phyloP scores from a whole-genome alignment of 2,888 invertebrate species.

The Drosophila buzzatii region DNA sequence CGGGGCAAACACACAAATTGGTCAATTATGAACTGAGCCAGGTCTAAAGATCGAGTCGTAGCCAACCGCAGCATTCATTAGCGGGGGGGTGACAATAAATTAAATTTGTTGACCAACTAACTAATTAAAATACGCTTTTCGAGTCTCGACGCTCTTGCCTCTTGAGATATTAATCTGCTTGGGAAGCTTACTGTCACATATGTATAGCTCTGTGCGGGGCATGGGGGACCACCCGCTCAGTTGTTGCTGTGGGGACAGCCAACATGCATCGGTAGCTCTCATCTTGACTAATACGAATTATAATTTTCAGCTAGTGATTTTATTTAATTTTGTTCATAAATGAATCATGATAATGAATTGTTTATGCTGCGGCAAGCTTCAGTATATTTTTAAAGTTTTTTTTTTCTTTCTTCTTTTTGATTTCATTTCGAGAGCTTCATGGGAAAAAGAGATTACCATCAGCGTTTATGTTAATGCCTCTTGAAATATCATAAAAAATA shows the following conservation, averaged over 20 bases:
- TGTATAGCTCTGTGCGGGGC: constrained; percentile 8
- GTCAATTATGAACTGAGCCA: constrained; percentile 66
- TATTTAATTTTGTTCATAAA: constrained; percentile 69
- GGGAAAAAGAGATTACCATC: constrained; percentile 82
- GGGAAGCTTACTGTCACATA: constrained; percentile 71
- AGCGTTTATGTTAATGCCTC: constrained; percentile 78
- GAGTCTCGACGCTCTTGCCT: constrained; percentile 27
- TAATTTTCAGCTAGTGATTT: constrained; percentile 72
- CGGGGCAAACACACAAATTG: constrained; percentile 68
- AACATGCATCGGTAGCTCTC: constrained; percentile 72
- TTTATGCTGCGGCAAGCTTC: constrained; percentile 62
- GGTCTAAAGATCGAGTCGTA: constrained; percentile 21
- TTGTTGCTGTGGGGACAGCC: constrained; percentile 6
- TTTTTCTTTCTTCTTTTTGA: too few species aligned
- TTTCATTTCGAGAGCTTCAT: constrained; percentile 58
- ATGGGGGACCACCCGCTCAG: constrained; percentile 70
- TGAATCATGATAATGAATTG: constrained; percentile 82
- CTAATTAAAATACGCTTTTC: constrained; percentile 81
- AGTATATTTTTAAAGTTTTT: constrained; percentile 12
- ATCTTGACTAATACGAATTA: constrained; percentile 68
- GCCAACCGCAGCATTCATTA: constrained; percentile 63
- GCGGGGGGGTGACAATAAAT: constrained; percentile 82
- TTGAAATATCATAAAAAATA: constrained; percentile 68
- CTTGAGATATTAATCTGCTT: constrained; percentile 82
- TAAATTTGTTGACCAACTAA: constrained; percentile 71